Evolutionary conservation across 2,888 invertebrate species (phyloP).

Genomic region (Drosophila ustulata): DNA sequence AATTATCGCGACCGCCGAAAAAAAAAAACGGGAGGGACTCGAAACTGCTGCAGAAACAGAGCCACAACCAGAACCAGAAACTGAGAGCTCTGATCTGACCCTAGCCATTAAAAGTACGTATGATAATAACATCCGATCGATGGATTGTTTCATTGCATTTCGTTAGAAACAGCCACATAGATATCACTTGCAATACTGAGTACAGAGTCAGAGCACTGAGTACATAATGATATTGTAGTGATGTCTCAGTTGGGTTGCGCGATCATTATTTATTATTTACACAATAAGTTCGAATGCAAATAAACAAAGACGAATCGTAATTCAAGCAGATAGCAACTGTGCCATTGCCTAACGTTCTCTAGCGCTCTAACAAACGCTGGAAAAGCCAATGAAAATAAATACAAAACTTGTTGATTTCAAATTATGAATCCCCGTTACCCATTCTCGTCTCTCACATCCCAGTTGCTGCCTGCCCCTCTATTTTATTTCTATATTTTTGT

Average conservation of each 20-base stretch:
- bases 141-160: slow-evolving; percentile 7
- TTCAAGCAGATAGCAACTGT: slow-evolving; percentile 55
- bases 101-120: slow-evolving; percentile 10
- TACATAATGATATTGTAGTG: slow-evolving; percentile 11
- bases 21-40: neutral
- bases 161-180: slow-evolving; percentile 3
- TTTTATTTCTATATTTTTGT: neutral
- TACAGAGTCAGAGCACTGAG: neutral
- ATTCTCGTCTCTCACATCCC: too few species aligned
- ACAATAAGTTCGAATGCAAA: slow-evolving; percentile 51
- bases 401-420: slow-evolving; percentile 53
- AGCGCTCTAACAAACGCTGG: slow-evolving; percentile 25
- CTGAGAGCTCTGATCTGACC: slow-evolving; percentile 3
- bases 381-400: slow-evolving; percentile 62
- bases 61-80: neutral
- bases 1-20: neutral
- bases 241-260: slow-evolving; percentile 35
- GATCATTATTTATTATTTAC: slow-evolving; percentile 55
- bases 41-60: slow-evolving; percentile 2
- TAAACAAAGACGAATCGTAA: slow-evolving; percentile 48
- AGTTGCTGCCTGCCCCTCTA: neutral
- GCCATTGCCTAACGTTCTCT: slow-evolving; percentile 44
- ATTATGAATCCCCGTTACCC: slow-evolving; percentile 57
- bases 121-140: slow-evolving; percentile 6
- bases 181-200: slow-evolving; percentile 8